Base-by-base conservation (phyloP, 2,797 vertebrate genomes). In the Etheostoma nigrum region DNA sequence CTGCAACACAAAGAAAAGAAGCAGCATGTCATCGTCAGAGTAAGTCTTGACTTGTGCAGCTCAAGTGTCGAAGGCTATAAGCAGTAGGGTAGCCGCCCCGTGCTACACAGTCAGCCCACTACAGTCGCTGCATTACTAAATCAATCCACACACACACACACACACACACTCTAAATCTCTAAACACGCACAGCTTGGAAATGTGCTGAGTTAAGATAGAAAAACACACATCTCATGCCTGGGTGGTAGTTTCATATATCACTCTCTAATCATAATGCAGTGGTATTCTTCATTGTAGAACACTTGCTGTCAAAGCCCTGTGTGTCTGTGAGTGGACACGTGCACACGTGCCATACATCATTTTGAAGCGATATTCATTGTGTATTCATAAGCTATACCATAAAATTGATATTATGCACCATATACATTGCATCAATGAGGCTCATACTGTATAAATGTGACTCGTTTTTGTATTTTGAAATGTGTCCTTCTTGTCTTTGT, bases 231-330 rank as follows among this genome's bases (percentile, higher is more conserved):
- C 81, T 79, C 44, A 42, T 62, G 82, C 74, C 65, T 63, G 74
- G 78, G 77, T 61, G 65, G 19, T 66, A 44, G 84, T 72, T 77
- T 90, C 85, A 76, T 87, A 86, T 89, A 89, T 91, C 85, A 89
- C 74, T 9, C 27, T 55, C 79, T 85, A 85, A 85, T 79, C 13
- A 53, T 88, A 81, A 88, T 83, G 82, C 72, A 81, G 70, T 30
- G 53, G 33, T 58, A 36, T 55, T 76, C 33, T 66, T 75, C 81
- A 64, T 83, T 79, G 82, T 64, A 57, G 54, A 47, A 82, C 66
- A 77, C 68, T 76, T 72, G 67, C 55, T 76, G 61, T 79, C 58
- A 64, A 74, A 76, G 33, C 21, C 25, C 10, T 11, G 45, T 62
- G 66, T 79, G 65, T 73, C 6, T 70, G 58, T 68, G 49, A 4